A percentile compares a stretch with the other conserved stretches of the same genome.
Conservation (phyloP, 2,888 invertebrate species). For the Rhagonycha lutea region DNA sequence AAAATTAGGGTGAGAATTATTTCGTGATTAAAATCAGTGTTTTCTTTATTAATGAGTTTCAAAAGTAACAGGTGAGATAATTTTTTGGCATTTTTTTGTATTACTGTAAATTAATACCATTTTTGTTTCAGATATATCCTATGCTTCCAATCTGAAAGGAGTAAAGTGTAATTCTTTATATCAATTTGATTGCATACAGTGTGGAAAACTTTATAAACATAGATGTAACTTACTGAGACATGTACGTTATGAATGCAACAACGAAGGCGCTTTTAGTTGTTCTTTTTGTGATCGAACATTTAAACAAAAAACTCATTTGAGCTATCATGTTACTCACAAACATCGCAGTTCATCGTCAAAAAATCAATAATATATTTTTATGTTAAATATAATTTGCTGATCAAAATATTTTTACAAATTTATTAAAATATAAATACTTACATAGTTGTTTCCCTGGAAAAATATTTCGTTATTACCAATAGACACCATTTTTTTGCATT, state of each 20-base stretch:
- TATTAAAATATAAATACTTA: too few species aligned
- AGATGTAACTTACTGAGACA: background rate
- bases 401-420: too few species aligned
- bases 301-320: background rate
- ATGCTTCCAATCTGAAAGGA: background rate
- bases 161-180: background rate
- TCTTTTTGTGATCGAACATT: background rate
- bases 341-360: background rate
- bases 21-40: background rate
- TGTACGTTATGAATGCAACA: constrained; percentile 1
- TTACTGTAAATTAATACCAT: background rate
- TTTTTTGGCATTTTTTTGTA: background rate
- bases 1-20: background rate
- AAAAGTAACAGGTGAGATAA: background rate
- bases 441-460: too few species aligned
- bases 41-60: background rate
- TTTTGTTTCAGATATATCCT: background rate
- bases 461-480: too few species aligned
- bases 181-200: background rate
- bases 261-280: background rate
- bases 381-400: too few species aligned
- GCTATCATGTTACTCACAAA: background rate
- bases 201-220: background rate
- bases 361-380: background rate
- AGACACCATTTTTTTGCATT: too few species aligned